These are phyloP conservation scores for Acromyrmex charruanus DNA, from an alignment of 1,140 invertebrate species.

Conservation along the genomic window DNA sequence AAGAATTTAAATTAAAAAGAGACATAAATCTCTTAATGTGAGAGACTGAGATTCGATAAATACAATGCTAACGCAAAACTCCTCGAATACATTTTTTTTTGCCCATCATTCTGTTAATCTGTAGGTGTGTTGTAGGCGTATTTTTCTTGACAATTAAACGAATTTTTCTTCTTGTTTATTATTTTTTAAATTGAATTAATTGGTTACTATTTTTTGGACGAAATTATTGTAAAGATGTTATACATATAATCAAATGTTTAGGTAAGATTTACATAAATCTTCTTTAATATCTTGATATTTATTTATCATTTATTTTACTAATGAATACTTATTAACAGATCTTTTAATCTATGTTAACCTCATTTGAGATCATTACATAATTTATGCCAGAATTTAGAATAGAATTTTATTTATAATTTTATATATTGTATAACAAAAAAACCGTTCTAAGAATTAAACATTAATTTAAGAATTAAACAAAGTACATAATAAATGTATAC, in stretches of 20 bases:
- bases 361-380: background rate
- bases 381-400: background rate
- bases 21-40: constrained; percentile 8
- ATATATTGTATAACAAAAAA: background rate
- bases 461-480: background rate
- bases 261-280: background rate
- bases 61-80: background rate
- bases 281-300: background rate
- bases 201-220: background rate
- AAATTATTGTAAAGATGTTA: background rate
- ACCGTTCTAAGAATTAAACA: background rate
- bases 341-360: background rate
- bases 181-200: background rate
- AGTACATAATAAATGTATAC: background rate
- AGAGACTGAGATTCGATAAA: background rate
- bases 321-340: constrained; percentile 4
- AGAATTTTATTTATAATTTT: background rate
- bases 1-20: background rate
- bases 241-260: background rate
- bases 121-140: background rate
- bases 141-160: background rate
- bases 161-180: background rate
- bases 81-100: background rate
- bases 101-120: background rate
- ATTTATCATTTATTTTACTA: background rate